phyloP scores from a whole-genome alignment of 2,113 vertebrate genomes.

The Gopherus evgoodei region DNA sequence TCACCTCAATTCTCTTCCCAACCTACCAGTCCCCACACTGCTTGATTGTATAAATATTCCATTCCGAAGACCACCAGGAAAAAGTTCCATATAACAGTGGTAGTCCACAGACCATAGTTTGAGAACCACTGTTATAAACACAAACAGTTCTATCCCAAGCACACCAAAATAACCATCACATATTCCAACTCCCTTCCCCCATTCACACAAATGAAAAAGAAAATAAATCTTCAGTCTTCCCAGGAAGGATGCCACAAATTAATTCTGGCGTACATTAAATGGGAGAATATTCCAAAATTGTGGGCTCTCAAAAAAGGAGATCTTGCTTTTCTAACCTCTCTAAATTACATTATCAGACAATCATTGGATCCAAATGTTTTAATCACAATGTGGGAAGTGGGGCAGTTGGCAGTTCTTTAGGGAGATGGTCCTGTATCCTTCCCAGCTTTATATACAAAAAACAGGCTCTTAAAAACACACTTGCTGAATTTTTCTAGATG shows the following conservation, averaged over 20 bases:
- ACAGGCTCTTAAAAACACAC: not conserved
- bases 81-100: not conserved
- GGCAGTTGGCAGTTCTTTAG: not conserved
- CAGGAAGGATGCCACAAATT: conserved; percentile 8
- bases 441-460: not conserved
- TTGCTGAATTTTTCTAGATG: not conserved
- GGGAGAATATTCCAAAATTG: not conserved
- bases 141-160: not conserved
- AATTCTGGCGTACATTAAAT: not conserved
- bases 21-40: not conserved
- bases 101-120: not conserved
- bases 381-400: not conserved
- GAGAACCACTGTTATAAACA: not conserved
- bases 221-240: not conserved
- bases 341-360: not conserved
- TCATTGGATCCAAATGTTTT: not conserved
- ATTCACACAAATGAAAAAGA: not conserved
- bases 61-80: not conserved
- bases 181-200: not conserved
- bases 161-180: conserved; percentile 11
- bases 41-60: not conserved
- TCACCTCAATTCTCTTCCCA: conserved; percentile 4
- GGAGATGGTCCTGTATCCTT: not conserved
- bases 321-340: not conserved
- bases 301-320: not conserved